Conservation (phyloP, 2,113 vertebrate species). For the Guaruba guarouba region DNA sequence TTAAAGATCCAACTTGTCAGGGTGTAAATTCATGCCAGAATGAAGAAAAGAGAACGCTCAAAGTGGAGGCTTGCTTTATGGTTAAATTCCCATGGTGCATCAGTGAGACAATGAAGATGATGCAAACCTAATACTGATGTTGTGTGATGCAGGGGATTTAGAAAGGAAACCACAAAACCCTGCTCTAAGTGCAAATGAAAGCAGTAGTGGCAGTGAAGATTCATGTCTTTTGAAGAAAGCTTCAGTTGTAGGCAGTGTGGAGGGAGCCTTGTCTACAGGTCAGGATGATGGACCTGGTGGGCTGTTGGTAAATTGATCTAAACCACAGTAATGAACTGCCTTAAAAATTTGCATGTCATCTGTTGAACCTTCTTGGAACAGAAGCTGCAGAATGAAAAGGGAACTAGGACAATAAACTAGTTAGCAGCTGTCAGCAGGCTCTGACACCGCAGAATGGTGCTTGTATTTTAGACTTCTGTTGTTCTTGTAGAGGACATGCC, state of each 20-base stretch:
- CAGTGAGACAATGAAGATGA: not conserved
- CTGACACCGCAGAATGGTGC: not conserved
- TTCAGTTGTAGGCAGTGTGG: not conserved
- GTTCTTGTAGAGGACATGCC: not conserved
- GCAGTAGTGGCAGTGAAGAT: not conserved
- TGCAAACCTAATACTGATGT: not conserved
- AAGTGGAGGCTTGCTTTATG: not conserved
- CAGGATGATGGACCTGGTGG: not conserved
- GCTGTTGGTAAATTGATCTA: not conserved
- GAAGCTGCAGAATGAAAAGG: not conserved
- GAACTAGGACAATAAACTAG: not conserved
- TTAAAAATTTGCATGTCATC: not conserved
- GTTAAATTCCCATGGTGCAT: not conserved
- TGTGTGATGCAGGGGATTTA: not conserved
- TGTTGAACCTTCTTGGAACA: not conserved
- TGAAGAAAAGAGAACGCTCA: not conserved
- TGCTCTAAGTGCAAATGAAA: not conserved
- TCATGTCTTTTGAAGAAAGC: not conserved
- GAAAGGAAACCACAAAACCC: slow-evolving; percentile 47
- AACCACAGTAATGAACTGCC: not conserved
- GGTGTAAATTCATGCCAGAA: slow-evolving; percentile 38
- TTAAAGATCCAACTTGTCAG: slow-evolving; percentile 51
- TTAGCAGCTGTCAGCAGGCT: not conserved
- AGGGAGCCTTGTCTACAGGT: not conserved
- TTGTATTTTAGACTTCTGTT: not conserved